Conservation (phyloP, 2,888 invertebrate genomes). For the Drosophila colorata region DNA sequence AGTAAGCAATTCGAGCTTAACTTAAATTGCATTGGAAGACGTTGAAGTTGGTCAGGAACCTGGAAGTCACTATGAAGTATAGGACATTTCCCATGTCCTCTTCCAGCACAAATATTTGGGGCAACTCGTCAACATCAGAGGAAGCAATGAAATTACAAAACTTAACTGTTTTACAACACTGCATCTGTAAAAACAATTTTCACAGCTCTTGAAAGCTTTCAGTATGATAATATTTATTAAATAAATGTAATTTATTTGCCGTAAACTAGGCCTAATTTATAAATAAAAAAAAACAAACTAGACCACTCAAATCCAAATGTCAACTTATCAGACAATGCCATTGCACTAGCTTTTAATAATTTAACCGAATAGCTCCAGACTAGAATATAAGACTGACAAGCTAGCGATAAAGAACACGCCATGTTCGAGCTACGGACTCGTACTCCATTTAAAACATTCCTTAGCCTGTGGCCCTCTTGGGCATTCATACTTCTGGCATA, state of each 20-base stretch:
- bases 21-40: not conserved
- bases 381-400: constrained; percentile 11
- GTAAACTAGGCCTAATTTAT: no score
- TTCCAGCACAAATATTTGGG: no score
- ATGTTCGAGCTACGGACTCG: not conserved
- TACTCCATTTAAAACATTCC: constrained; percentile 20
- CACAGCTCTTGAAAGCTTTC: no score
- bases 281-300: no score
- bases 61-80: no score
- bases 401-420: constrained; percentile 5
- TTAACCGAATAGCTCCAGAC: constrained; percentile 6
- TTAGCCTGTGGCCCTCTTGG: constrained; percentile 14
- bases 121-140: no score
- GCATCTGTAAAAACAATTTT: no score
- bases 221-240: no score
- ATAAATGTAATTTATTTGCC: no score
- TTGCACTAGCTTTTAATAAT: not conserved
- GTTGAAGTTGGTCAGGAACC: not conserved
- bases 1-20: not conserved
- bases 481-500: constrained; percentile 1
- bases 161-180: no score
- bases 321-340: not conserved
- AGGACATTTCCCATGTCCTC: no score
- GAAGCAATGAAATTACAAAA: no score
- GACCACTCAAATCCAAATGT: not conserved